These are phyloP conservation scores for Hucho hucho DNA, from an alignment of 2,113 vertebrate species.

Conservation along the genomic window DNA sequence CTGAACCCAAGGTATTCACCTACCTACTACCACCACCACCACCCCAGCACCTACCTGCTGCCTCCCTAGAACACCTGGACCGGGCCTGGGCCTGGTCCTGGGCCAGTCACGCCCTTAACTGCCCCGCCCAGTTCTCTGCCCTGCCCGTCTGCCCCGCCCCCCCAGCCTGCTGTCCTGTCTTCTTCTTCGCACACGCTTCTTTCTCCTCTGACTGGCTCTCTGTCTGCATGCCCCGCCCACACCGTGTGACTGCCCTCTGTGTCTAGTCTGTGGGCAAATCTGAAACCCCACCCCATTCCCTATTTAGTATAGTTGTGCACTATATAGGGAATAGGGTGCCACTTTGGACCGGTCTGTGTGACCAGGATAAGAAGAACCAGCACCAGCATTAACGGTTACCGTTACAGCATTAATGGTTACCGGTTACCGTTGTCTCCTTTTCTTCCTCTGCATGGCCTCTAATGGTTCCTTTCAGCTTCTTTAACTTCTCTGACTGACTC, in stretches of 20 bases:
- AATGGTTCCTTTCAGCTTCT: slow-evolving; percentile 65
- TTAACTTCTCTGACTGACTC: slow-evolving; percentile 53
- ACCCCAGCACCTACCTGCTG: slow-evolving; percentile 52
- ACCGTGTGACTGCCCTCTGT: slow-evolving; percentile 69
- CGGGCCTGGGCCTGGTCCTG: slow-evolving; percentile 62
- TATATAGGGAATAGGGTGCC: too few species aligned
- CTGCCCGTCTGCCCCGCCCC: slow-evolving; percentile 7
- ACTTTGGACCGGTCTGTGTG: slow-evolving; percentile 34
- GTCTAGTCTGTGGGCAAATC: neutral
- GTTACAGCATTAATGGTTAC: slow-evolving; percentile 65
- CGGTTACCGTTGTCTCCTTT: slow-evolving; percentile 60
- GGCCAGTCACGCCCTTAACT: slow-evolving; percentile 29
- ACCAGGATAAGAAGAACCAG: slow-evolving; percentile 64
- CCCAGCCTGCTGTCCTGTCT: slow-evolving; percentile 67
- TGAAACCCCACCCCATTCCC: slow-evolving; percentile 12
- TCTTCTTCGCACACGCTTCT: slow-evolving; percentile 70
- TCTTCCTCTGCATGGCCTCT: slow-evolving; percentile 79
- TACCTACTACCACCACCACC: slow-evolving; percentile 41
- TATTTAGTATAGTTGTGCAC: neutral
- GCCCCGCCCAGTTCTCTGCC: slow-evolving; percentile 23
- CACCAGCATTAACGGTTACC: slow-evolving; percentile 59
- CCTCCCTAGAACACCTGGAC: slow-evolving; percentile 57
- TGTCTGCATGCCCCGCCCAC: slow-evolving; percentile 76
- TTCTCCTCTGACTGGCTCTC: slow-evolving; percentile 41
- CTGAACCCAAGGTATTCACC: slow-evolving; percentile 92